Percentiles rank a stretch among this genome's conserved stretches.
These are phyloP conservation scores for Pseudoips prasinana DNA, from an alignment of 2,888 invertebrate species.

Conservation along the genomic window DNA sequence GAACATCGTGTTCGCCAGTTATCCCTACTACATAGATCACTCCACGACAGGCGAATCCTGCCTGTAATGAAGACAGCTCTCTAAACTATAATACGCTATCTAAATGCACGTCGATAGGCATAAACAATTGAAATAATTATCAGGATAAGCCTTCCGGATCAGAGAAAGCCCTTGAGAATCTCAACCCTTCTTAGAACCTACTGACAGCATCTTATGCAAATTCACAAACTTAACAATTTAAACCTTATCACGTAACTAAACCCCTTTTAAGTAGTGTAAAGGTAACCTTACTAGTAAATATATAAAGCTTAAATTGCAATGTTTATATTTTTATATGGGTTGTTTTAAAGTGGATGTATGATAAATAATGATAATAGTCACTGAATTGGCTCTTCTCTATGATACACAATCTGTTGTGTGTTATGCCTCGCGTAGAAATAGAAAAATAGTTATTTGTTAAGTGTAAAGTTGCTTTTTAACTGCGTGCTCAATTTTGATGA, in stretches of 20 bases:
- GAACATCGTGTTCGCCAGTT: slow-evolving; percentile 29
- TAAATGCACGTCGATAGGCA: slow-evolving; percentile 81
- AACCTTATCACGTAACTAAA: slow-evolving; percentile 26
- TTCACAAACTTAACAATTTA: slow-evolving; percentile 62
- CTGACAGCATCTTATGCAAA: slow-evolving; percentile 80
- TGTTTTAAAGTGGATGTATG: slow-evolving; percentile 30
- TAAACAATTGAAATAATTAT: slow-evolving; percentile 83
- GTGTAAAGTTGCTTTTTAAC: too few species aligned
- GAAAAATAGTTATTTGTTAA: too few species aligned
- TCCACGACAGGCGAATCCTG: slow-evolving; percentile 53
- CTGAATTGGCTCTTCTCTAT: slow-evolving; percentile 71
- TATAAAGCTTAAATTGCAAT: slow-evolving; percentile 25
- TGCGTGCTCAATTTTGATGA: too few species aligned
- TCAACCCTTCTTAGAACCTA: slow-evolving; percentile 72
- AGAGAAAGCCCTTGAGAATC: slow-evolving; percentile 73
- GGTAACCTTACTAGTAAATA: not conserved
- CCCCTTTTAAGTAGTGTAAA: slow-evolving; percentile 7
- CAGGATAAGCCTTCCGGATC: slow-evolving; percentile 78
- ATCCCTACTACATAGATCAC: slow-evolving; percentile 62
- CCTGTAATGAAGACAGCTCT: slow-evolving; percentile 70
- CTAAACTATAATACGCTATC: slow-evolving; percentile 80
- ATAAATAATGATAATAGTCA: slow-evolving; percentile 63
- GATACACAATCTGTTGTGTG: slow-evolving; percentile 64
- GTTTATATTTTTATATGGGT: slow-evolving; percentile 13
- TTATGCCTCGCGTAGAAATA: slow-evolving; percentile 40